Conservation (phyloP, 2,797 vertebrate species). For the Danio kyathit region DNA sequence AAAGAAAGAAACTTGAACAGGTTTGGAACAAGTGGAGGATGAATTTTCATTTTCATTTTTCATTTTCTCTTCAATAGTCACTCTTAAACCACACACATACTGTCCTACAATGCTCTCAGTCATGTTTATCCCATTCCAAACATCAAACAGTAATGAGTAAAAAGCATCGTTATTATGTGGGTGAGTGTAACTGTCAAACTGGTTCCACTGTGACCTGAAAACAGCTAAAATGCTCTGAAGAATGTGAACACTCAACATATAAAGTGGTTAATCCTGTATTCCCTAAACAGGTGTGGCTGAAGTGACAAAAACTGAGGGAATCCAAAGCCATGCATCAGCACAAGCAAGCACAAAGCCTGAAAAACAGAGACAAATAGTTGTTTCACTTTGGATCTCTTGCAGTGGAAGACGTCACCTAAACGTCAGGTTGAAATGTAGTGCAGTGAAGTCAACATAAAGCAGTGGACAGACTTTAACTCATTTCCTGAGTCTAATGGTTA, state of each 20-base stretch:
- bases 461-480: constrained; percentile 45
- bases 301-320: neutral
- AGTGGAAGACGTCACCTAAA: constrained; percentile 11
- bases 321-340: constrained; percentile 15
- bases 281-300: constrained; percentile 15
- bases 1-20: too few species aligned
- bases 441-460: neutral
- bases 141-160: neutral
- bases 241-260: neutral
- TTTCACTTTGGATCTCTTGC: neutral
- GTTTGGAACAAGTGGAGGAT: too few species aligned
- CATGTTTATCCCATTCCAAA: constrained; percentile 18
- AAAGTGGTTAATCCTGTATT: constrained; percentile 7
- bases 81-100: neutral
- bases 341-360: constrained; percentile 2
- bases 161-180: neutral
- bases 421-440: constrained; percentile 8
- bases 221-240: neutral
- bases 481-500: constrained; percentile 38
- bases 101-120: neutral
- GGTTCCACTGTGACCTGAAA: neutral
- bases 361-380: neutral
- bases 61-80: too few species aligned
- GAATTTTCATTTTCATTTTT: too few species aligned
- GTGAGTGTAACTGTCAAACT: neutral